Conservation (phyloP, 2,797 vertebrate genomes). For the Emys orbicularis region DNA sequence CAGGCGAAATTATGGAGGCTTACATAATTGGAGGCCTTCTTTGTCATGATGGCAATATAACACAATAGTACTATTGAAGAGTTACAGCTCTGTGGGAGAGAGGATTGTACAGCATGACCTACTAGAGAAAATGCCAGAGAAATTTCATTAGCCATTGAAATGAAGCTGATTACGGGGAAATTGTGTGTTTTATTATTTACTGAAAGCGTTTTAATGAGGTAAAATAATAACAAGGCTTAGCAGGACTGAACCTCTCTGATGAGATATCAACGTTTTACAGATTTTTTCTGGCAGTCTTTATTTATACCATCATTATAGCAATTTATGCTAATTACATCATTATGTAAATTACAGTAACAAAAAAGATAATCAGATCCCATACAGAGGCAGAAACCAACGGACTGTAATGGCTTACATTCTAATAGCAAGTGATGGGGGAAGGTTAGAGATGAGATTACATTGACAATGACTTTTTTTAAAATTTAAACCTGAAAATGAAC, state of each 20-base stretch:
- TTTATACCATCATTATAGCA: conserved; percentile 14
- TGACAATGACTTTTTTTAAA: background rate
- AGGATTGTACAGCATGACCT: background rate
- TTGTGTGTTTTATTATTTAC: conserved; percentile 27
- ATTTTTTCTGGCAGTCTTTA: conserved; percentile 28
- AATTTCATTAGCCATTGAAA: conserved; percentile 25
- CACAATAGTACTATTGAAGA: background rate
- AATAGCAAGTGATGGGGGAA: background rate
- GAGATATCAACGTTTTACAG: background rate
- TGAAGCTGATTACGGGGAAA: conserved; percentile 30
- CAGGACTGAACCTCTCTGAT: conserved; percentile 9
- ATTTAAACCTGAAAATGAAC: background rate
- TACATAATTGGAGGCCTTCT: background rate
- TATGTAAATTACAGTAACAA: conserved; percentile 19
- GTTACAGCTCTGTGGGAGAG: background rate
- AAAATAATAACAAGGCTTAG: conserved; percentile 6
- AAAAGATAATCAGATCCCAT: conserved; percentile 9
- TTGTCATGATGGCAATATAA: background rate
- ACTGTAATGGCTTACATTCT: background rate
- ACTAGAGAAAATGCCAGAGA: background rate
- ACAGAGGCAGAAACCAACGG: background rate
- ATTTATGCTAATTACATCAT: conserved; percentile 34
- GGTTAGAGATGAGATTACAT: background rate
- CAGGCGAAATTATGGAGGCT: background rate
- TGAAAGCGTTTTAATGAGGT: conserved; percentile 30